phyloP scores from a whole-genome alignment of 1,140 invertebrate species.

The Drosophila trapezifrons region DNA sequence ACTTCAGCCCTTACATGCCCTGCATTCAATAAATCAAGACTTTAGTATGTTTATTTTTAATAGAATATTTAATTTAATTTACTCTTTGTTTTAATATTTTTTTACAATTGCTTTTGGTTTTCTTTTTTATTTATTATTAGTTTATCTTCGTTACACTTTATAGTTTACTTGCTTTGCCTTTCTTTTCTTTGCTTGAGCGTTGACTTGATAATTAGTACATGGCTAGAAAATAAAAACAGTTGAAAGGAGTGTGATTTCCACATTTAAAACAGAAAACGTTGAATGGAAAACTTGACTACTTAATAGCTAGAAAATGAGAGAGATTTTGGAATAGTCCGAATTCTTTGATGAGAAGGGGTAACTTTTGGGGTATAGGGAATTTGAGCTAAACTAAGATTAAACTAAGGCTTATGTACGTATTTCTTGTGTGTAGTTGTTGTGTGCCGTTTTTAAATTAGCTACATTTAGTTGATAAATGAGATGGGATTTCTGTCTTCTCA shows the following conservation, averaged over 20 bases:
- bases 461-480: conserved; percentile 45
- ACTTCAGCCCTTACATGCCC: background rate
- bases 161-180: conserved; percentile 39
- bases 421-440: conserved; percentile 29
- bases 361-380: conserved; percentile 41
- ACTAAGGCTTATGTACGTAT: conserved; percentile 73
- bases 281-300: conserved; percentile 48
- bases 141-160: conserved; percentile 54
- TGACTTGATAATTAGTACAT: conserved; percentile 42
- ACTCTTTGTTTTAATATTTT: conserved; percentile 58
- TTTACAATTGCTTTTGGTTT: conserved; percentile 76
- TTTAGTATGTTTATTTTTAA: conserved; percentile 36
- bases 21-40: conserved; percentile 22
- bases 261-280: conserved; percentile 40
- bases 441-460: conserved; percentile 55
- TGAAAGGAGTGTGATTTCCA: conserved; percentile 24
- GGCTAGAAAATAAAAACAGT: conserved; percentile 41
- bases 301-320: conserved; percentile 47
- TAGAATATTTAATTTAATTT: conserved; percentile 76
- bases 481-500: conserved; percentile 1
- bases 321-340: conserved; percentile 50
- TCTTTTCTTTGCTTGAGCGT: conserved; percentile 49
- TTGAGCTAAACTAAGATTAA: conserved; percentile 74
- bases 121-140: conserved; percentile 41
- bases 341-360: conserved; percentile 19